phyloP scores from a whole-genome alignment of 2,888 invertebrate species.

The Sarcophaga subvicina region DNA sequence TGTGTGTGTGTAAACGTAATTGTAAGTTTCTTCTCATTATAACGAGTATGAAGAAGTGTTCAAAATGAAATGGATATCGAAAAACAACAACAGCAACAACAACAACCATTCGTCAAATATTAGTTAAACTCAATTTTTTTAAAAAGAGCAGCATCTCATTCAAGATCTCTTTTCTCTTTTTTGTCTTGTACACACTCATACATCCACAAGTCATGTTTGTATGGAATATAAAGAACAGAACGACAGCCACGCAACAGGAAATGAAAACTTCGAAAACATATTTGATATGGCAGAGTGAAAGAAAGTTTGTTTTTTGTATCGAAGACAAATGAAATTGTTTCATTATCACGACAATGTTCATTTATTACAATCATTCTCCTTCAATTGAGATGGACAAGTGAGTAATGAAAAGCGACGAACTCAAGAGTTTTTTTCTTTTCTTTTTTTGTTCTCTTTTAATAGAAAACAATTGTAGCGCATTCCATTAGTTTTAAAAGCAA shows the following conservation, averaged over 20 bases:
- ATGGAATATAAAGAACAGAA: too few relatives aligned
- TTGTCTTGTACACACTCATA: neutral
- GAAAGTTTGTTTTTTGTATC: neutral
- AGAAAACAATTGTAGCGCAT: too few relatives aligned
- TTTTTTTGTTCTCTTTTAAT: neutral
- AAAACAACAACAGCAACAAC: neutral
- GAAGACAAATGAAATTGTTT: slow-evolving; percentile 57
- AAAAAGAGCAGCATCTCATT: neutral
- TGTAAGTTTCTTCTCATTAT: neutral
- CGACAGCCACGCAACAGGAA: slow-evolving; percentile 9
- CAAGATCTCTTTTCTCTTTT: neutral
- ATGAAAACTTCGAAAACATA: slow-evolving; percentile 42
- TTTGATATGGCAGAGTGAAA: neutral
- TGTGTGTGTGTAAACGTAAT: neutral
- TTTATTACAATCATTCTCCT: neutral
- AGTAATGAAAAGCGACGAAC: too few relatives aligned
- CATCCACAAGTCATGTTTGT: too few relatives aligned
- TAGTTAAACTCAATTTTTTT: slow-evolving; percentile 35
- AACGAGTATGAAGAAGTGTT: slow-evolving; percentile 7
- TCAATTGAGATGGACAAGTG: neutral
- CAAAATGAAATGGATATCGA: neutral
- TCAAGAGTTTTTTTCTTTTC: neutral
- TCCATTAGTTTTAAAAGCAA: too few relatives aligned
- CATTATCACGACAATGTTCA: neutral
- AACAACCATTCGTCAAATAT: slow-evolving; percentile 36